Evolutionary conservation across 2,888 invertebrate genomes (phyloP), one percentile per base, ranked within the genome.

Genomic region (Caenorhabditis panamensis): DNA sequence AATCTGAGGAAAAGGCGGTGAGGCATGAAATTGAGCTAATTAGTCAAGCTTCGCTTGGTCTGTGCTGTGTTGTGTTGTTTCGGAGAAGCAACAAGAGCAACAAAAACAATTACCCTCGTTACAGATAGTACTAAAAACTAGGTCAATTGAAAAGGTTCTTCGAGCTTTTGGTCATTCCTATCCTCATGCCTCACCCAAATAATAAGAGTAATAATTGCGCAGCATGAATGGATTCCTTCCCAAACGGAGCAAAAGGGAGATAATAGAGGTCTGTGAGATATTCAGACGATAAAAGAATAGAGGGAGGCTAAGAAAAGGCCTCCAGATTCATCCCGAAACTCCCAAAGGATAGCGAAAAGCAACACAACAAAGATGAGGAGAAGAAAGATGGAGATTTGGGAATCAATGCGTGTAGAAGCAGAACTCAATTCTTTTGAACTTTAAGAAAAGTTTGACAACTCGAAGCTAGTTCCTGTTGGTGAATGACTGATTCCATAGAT

Each of bases 1-100:
- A 75, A 75, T 75, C 66, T 66, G 61, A 75, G 75, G 22, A 75
- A 66, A 37, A 56, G 28, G 44, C 58, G 13, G 61, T 61, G 61
- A 44, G 59, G 75, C 75, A 64, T 61, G 36, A 75, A 75, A 75
- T 75, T 66, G 75, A 75, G 66, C 75, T 75, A 66, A 75, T 73
- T 73, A 73, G 56, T 73, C 41, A 73, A 62, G 73, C 72, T 64
- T 64, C 54, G 58, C 56, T 73, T 64, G 51, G 31, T 49, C 64
- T 49, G 24, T 64, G 5, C 41, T 13, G 11, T 63, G 6, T 20
- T 31, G 6, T 18, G 2, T 56, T 56, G 9, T 56, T 36, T 16
- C 54, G 9, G 13, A 54, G 16, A 26, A 13, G 16, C 24, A 54
- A 56, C 31, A 56, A 1, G 16, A 28, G n/a, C 18, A 31, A 54